phyloP scores from a whole-genome alignment of 2,888 invertebrate species.

The Andrena haemorrhoa region DNA sequence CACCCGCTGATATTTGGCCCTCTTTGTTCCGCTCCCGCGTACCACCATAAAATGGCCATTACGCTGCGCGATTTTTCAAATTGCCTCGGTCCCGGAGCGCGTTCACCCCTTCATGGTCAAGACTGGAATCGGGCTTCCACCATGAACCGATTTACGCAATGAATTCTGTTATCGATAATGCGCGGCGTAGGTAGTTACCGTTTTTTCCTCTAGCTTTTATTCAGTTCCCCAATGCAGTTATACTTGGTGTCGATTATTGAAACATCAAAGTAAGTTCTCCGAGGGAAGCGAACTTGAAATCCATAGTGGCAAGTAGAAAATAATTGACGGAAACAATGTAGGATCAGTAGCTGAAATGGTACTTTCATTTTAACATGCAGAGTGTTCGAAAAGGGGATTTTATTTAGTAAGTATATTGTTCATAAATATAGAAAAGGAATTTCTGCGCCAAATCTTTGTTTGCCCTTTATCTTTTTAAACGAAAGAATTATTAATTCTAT shows the following conservation, averaged over 20 bases:
- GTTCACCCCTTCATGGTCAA: slow-evolving; percentile 65
- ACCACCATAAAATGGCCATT: slow-evolving; percentile 81
- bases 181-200: too few species aligned
- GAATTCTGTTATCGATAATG: slow-evolving; percentile 2
- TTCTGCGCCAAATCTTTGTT: neutral
- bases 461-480: neutral
- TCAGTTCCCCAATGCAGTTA: neutral
- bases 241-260: neutral
- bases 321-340: neutral
- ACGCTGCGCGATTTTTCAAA: slow-evolving; percentile 77
- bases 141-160: slow-evolving; percentile 12
- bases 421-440: neutral
- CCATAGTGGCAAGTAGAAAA: neutral
- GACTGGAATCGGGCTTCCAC: slow-evolving; percentile 59
- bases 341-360: neutral
- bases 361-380: neutral
- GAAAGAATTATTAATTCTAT: neutral
- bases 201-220: neutral
- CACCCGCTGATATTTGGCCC: slow-evolving; percentile 75
- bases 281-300: neutral
- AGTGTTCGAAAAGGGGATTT: neutral
- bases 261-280: neutral
- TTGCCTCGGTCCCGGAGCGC: slow-evolving; percentile 58
- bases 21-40: slow-evolving; percentile 71
- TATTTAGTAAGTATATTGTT: neutral